phyloP scores from a whole-genome alignment of 2,113 vertebrate species.

The Cyprinodon tularosa region DNA sequence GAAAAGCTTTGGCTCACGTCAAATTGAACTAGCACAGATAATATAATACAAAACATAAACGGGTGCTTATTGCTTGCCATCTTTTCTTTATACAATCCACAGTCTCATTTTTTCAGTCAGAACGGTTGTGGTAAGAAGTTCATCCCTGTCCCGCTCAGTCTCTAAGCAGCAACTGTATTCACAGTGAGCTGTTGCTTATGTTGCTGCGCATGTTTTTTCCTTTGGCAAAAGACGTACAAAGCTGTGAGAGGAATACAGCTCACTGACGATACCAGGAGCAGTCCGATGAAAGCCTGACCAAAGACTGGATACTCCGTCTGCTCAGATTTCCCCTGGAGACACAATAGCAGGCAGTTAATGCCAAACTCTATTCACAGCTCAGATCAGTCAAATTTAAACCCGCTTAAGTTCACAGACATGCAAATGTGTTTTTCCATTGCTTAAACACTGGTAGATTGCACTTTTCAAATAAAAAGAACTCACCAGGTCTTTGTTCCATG shows the following conservation, averaged over 20 bases:
- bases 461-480: conserved; percentile 13
- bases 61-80: too few species aligned
- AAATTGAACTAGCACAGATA: background rate
- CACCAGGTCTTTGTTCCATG: conserved; percentile 90
- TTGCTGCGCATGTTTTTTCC: conserved; percentile 38
- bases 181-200: background rate
- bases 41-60: background rate
- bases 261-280: conserved; percentile 84
- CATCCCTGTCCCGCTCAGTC: background rate
- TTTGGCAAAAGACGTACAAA: conserved; percentile 73
- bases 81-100: background rate
- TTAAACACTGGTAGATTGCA: background rate
- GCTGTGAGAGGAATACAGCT: conserved; percentile 87
- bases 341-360: background rate
- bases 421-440: background rate
- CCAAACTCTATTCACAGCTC: background rate
- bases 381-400: background rate
- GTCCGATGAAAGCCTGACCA: conserved; percentile 82
- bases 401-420: background rate
- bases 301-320: conserved; percentile 84
- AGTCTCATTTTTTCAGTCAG: background rate
- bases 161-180: conserved; percentile 33
- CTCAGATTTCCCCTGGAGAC: conserved; percentile 85
- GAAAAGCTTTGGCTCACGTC: background rate
- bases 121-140: background rate